Evolutionary conservation across 2,888 invertebrate species (phyloP), one percentile per base, ranked within the genome.

Genomic region (Leptarthrus brevirostris): DNA sequence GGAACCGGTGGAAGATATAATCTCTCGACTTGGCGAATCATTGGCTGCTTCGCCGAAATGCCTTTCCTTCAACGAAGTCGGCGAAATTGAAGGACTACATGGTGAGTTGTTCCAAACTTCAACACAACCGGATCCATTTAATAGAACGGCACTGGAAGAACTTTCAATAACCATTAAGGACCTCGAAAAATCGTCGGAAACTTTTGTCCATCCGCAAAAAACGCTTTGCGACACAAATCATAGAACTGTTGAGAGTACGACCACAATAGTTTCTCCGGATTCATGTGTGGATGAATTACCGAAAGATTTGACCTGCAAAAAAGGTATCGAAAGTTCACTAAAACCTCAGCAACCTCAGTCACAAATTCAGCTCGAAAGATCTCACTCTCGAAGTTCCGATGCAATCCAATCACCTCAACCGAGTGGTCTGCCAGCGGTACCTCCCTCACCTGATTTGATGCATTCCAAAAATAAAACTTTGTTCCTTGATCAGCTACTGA

Each of bases 341-440:
- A 56, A 36, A 36, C 58, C 69, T 69, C 74, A 52, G 66, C 18
- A 24, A 14, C 22, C 20, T 22, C 22, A 26, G 22, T 44, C 36
- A 26, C 36, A 14, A 79, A 80, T 73, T 79, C 81, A 14, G 79
- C 81, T 4, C 80, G 83, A 84, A 72, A 82, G 91, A 74, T 90
- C 91, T 5, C 88, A 89, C 4, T 91, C 91, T 1, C 87, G 90
- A 76, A 90, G 89, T 79, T 91, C 91, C 1, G 91, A 91, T 81
- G 89, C 91, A 36, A 88, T 91, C 81, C 91, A 91, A 81, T 92
- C 92, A 4, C 91, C 92, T 2, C 90, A 90, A 79, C 91, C 91
- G 2, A 91, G 91, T 78, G 91, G 91, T 18, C 89, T 91, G 73
- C 90, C 91, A 24, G 90, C 90, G 40, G 88, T 92, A 52, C 90